Conservation (phyloP, 2,888 invertebrate genomes). For the Plusia festucae region DNA sequence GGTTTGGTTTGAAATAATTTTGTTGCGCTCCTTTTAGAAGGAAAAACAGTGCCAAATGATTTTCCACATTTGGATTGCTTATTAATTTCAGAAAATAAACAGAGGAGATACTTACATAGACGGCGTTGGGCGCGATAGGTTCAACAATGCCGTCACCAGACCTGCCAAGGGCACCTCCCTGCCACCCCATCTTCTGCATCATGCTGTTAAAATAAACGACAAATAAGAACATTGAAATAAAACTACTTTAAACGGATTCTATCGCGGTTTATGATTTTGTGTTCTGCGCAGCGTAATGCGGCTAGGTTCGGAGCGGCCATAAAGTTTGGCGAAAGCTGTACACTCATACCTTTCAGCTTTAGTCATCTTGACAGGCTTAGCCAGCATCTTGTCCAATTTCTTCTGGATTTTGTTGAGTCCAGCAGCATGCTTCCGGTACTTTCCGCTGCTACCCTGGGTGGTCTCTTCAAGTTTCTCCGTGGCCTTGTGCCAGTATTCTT, state of each 20-base stretch:
- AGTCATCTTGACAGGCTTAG: conserved; percentile 66
- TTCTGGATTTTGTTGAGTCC: conserved; percentile 58
- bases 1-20: too few relatives aligned
- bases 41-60: too few relatives aligned
- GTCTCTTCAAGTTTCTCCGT: conserved; percentile 13
- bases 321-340: too few relatives aligned
- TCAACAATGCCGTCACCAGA: conserved; percentile 90
- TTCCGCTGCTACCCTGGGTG: conserved; percentile 26
- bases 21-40: too few relatives aligned
- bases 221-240: too few relatives aligned
- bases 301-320: too few relatives aligned
- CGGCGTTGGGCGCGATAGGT: conserved; percentile 82
- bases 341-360: conserved; percentile 66
- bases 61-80: too few relatives aligned
- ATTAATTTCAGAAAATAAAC: too few relatives aligned
- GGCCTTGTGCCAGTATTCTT: conserved; percentile 41
- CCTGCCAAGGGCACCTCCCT: conserved; percentile 91
- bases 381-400: conserved; percentile 62
- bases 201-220: conserved; percentile 79
- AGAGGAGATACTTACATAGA: conserved; percentile 68
- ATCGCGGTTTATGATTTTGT: too few relatives aligned
- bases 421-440: conserved; percentile 16
- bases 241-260: too few relatives aligned
- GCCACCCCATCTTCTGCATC: conserved; percentile 92
- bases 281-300: too few relatives aligned